These are phyloP conservation scores for Kudoa iwatai DNA, from an alignment of 30 jellyfish, hydroid and myxozoan species.

Conservation along the genomic window DNA sequence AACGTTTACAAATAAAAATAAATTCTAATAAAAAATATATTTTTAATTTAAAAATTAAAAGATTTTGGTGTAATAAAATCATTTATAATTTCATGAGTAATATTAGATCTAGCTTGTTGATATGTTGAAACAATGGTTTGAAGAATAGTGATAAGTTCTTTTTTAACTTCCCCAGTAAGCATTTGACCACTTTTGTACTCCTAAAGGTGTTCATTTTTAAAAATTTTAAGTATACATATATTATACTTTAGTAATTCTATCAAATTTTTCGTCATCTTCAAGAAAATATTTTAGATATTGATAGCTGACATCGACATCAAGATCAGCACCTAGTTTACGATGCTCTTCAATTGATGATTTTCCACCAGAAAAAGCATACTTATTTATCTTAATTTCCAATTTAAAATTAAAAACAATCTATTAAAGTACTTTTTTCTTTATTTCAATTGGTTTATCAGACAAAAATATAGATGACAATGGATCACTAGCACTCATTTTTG, in stretches of 20 bases:
- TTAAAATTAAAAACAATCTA: too few species aligned
- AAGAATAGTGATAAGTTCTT: conserved; percentile 20
- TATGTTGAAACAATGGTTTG: conserved; percentile 62
- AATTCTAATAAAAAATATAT: too few species aligned
- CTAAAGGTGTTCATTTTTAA: conserved; percentile 2
- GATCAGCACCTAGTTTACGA: conserved; percentile 46
- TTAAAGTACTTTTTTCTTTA: conserved; percentile 18
- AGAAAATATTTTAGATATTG: conserved; percentile 38
- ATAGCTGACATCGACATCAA: conserved; percentile 28
- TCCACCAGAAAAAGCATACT: conserved; percentile 93
- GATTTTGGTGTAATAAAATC: too few species aligned
- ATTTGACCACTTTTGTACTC: conserved; percentile 44
- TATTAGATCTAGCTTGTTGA: background rate
- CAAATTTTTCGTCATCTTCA: conserved; percentile 42
- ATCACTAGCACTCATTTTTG: conserved; percentile 80
- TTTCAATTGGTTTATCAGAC: conserved; percentile 53
- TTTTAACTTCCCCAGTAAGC: conserved; percentile 71
- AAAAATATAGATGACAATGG: conserved; percentile 41
- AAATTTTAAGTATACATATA: background rate
- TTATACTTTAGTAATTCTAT: conserved; percentile 25
- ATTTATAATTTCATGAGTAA: too few species aligned
- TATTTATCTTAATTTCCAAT: conserved; percentile 13
- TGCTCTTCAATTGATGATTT: conserved; percentile 62
- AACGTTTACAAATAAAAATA: too few species aligned
- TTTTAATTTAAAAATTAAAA: too few species aligned